These are phyloP conservation scores for Bombus balteatus DNA, from an alignment of 1,140 invertebrate species.

Conservation along the genomic window DNA sequence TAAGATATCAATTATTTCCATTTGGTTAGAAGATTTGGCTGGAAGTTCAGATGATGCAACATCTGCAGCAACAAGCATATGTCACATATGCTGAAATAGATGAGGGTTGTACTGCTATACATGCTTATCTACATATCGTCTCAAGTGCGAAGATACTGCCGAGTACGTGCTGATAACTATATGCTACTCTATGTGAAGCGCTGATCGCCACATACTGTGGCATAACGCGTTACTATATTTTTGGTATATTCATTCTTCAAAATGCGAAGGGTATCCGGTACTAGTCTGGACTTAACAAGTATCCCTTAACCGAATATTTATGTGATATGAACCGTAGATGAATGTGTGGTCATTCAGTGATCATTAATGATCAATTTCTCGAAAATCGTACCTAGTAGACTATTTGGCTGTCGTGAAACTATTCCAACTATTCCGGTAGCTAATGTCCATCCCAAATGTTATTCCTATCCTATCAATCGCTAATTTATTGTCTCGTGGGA, in stretches of 20 bases:
- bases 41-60: not conserved
- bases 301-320: not conserved
- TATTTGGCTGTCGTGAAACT: not conserved
- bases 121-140: not conserved
- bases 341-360: not conserved
- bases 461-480: not conserved
- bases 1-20: no score
- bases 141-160: not conserved
- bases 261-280: not conserved
- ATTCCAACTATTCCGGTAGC: not conserved
- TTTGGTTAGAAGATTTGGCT: no score
- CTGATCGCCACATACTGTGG: not conserved
- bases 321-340: no score
- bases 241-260: not conserved
- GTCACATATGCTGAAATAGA: not conserved
- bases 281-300: not conserved
- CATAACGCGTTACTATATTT: not conserved
- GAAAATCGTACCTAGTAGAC: not conserved
- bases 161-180: not conserved
- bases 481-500: not conserved
- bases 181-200: no score
- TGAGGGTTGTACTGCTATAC: not conserved
- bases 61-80: not conserved
- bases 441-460: not conserved
- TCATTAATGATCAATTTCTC: not conserved